Evolutionary conservation across 2,888 invertebrate genomes (phyloP).

Genomic region (Trisateles emortualis): DNA sequence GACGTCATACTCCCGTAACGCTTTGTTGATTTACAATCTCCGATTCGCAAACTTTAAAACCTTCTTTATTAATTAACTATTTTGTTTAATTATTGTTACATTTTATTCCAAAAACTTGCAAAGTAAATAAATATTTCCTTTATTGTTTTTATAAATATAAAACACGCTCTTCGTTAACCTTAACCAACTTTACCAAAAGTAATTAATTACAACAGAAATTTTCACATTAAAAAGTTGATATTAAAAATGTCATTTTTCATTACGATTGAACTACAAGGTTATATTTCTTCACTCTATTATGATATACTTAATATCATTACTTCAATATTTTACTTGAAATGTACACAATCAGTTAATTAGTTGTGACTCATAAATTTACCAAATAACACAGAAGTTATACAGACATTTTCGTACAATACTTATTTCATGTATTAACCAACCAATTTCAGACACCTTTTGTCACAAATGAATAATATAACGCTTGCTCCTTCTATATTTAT

Average conservation of each 20-base stretch:
- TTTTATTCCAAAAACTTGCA: no score
- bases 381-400: slow-evolving; percentile 41
- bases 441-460: slow-evolving; percentile 36
- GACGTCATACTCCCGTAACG: no score
- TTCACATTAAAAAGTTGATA: slow-evolving; percentile 6
- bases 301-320: slow-evolving; percentile 50
- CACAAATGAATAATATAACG: slow-evolving; percentile 21
- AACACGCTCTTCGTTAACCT: no score
- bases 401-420: slow-evolving; percentile 38
- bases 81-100: no score
- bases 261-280: slow-evolving; percentile 42
- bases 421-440: slow-evolving; percentile 28
- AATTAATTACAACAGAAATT: slow-evolving; percentile 5
- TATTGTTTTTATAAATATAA: no score
- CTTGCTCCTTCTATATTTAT: slow-evolving; percentile 1
- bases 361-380: slow-evolving; percentile 49
- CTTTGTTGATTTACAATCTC: no score
- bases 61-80: no score
- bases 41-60: no score
- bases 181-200: no score
- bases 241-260: slow-evolving; percentile 38
- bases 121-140: no score
- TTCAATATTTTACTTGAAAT: slow-evolving; percentile 51
- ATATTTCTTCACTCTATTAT: slow-evolving; percentile 42
- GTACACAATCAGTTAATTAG: slow-evolving; percentile 59